Base-by-base conservation (phyloP, 2,888 invertebrate species). In the Dusona sp. region DNA sequence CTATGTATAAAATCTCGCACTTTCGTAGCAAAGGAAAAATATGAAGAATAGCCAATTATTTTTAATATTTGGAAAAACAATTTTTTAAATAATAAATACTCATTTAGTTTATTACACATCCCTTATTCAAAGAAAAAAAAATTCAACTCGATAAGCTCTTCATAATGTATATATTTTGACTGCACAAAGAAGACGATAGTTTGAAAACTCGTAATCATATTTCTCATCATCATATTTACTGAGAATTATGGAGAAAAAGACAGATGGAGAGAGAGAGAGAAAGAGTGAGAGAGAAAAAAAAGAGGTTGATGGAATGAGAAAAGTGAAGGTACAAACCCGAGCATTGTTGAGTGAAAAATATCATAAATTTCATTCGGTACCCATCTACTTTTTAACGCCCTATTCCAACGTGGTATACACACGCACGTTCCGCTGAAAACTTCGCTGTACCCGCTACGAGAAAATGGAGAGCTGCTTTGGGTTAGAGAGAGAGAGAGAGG, bases 361-460 rank as follows among this genome's bases (percentile, higher is more conserved):
- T 88, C 83, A 87, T 89, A 87, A 87, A 87, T 88, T 89, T 83
- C 65, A 88, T 87, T 82, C 80, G 83, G 61, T 74, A 83, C 74
- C 81, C 83, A 48, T 83, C 77, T 51, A 78, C 38, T 65, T 61
- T 79, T 70, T 72, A 74, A 68, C 84, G 78, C 75, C 70, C 67
- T 72, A 38, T 67, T 57, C 68, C 65, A 29, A 61, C 72, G 67
- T 68, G 38, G 61, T 25, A 54, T 38, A 68, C 36, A 68, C 57
- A 54, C 38, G 80, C 73, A 42, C 38, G 36, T 67, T 78, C 77
- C 65, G 70, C 74, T 77, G 54, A 83, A 83, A 83, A 86, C 48
- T 88, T 86, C 73, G 22, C 16, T 22, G 57, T 65, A 36, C 33
- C 70, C 68, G 75, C 13, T 29, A 42, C 74, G 22, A 33, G 67